Evolutionary conservation across 1,140 invertebrate genomes (phyloP).

Genomic region (Aporrectodea caliginosa): DNA sequence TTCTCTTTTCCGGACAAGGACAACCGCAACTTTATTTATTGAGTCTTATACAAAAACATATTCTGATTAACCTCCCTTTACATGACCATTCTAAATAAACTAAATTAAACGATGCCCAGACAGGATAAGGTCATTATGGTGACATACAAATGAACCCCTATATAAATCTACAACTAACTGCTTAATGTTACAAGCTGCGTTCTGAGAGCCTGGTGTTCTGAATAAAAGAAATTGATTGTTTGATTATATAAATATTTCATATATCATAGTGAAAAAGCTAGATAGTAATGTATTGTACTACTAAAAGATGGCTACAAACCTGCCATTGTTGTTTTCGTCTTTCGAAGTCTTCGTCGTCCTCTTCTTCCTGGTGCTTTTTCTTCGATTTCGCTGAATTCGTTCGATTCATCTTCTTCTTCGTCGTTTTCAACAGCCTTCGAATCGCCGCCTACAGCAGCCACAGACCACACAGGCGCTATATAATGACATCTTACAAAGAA

Average conservation of each 20-base stretch:
- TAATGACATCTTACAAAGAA: too few species aligned
- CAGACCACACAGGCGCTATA: too few species aligned
- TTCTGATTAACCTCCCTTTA: too few species aligned
- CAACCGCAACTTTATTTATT: not conserved
- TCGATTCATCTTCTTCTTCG: slow-evolving; percentile 6
- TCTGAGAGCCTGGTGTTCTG: too few species aligned
- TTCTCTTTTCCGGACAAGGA: too few species aligned
- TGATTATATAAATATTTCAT: not conserved
- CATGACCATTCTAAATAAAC: too few species aligned
- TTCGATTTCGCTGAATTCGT: slow-evolving; percentile 7
- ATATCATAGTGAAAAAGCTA: not conserved
- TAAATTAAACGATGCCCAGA: too few species aligned
- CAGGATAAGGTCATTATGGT: not conserved
- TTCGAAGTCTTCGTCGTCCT: slow-evolving; percentile 20
- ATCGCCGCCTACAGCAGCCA: slow-evolving; percentile 19
- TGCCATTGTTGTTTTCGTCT: slow-evolving; percentile 24
- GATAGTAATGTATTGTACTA: not conserved
- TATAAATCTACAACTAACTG: not conserved
- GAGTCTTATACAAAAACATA: not conserved
- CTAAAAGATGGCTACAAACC: too few species aligned
- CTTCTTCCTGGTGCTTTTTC: slow-evolving; percentile 6
- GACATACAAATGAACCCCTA: not conserved
- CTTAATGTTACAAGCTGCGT: too few species aligned
- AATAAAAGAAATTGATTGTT: too few species aligned
- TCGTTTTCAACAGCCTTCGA: slow-evolving; percentile 9